phyloP scores from a whole-genome alignment of 2,888 invertebrate species.

The Scaptomyza polygonia region DNA sequence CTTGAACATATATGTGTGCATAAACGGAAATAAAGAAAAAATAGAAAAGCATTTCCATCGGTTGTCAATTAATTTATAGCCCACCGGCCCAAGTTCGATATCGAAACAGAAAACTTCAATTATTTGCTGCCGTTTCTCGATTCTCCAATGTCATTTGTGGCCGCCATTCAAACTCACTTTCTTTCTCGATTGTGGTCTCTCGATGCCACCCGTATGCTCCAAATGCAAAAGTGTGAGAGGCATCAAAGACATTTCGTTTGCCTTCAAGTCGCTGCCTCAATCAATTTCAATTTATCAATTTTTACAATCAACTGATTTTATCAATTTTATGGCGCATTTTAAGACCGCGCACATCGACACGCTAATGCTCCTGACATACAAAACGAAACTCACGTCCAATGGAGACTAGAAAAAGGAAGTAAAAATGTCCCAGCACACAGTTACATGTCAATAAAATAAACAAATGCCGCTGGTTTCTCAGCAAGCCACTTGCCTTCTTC shows the following conservation, averaged over 20 bases:
- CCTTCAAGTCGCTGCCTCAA: conserved; percentile 61
- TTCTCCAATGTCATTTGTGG: conserved; percentile 45
- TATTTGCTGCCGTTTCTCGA: conserved; percentile 14
- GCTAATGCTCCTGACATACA: conserved; percentile 27
- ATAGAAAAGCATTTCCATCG: background rate
- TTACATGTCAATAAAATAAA: conserved; percentile 78
- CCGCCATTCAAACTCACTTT: conserved; percentile 30
- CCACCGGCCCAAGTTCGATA: conserved; percentile 9
- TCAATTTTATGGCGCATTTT: conserved; percentile 79
- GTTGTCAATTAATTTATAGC: conserved; percentile 58
- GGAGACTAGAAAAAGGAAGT: background rate
- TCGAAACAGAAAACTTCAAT: conserved; percentile 40
- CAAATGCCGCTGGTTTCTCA: conserved; percentile 66
- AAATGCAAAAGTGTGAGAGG: conserved; percentile 34
- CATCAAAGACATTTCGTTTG: conserved; percentile 59
- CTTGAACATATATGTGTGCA: background rate
- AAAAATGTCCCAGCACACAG: conserved; percentile 2
- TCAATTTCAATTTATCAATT: conserved; percentile 79
- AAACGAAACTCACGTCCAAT: conserved; percentile 57
- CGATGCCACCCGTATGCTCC: conserved; percentile 27
- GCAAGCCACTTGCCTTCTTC: conserved; percentile 17
- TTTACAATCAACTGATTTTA: conserved; percentile 79
- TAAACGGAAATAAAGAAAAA: no score
- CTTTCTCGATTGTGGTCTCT: conserved; percentile 50
- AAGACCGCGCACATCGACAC: conserved; percentile 50